A percentile compares a stretch with the other conserved stretches of the same genome.
Evolutionary conservation across 2,888 invertebrate genomes (phyloP).

Genomic region (Scaptomyza tumidula): DNA sequence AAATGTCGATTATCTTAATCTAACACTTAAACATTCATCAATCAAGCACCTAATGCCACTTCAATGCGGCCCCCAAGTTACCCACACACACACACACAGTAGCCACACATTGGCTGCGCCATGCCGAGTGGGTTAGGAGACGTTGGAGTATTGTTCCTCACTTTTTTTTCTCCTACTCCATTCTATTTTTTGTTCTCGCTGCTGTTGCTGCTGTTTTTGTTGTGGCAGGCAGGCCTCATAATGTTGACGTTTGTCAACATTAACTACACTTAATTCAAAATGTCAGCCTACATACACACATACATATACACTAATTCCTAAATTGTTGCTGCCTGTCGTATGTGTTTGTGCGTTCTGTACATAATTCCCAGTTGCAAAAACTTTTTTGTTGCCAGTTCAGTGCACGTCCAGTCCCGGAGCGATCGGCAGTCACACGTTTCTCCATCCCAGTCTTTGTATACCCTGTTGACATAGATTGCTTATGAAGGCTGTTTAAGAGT

Average conservation of each 20-base stretch:
- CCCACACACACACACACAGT: constrained; percentile 7
- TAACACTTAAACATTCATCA: constrained; percentile 72
- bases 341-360: constrained; percentile 19
- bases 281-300: constrained; percentile 58
- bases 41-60: constrained; percentile 74
- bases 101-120: constrained; percentile 4
- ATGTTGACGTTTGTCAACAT: constrained; percentile 79
- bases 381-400: constrained; percentile 38
- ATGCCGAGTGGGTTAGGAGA: constrained; percentile 46
- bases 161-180: constrained; percentile 10
- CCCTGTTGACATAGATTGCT: constrained; percentile 6
- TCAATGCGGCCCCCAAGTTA: constrained; percentile 47
- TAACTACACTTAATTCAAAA: constrained; percentile 82
- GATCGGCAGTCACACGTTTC: constrained; percentile 59
- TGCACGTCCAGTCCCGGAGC: constrained; percentile 44
- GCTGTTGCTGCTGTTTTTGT: constrained; percentile 5
- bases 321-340: constrained; percentile 27
- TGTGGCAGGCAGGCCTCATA: constrained; percentile 50
- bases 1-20: constrained; percentile 80
- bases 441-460: constrained; percentile 16
- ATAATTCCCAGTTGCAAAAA: constrained; percentile 54
- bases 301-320: constrained; percentile 31
- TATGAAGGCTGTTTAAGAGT: background rate
- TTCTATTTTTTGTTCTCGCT: constrained; percentile 4
- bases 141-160: constrained; percentile 22